These are phyloP conservation scores for Orgyia antiqua DNA, from an alignment of 2,888 invertebrate genomes.

Conservation along the genomic window DNA sequence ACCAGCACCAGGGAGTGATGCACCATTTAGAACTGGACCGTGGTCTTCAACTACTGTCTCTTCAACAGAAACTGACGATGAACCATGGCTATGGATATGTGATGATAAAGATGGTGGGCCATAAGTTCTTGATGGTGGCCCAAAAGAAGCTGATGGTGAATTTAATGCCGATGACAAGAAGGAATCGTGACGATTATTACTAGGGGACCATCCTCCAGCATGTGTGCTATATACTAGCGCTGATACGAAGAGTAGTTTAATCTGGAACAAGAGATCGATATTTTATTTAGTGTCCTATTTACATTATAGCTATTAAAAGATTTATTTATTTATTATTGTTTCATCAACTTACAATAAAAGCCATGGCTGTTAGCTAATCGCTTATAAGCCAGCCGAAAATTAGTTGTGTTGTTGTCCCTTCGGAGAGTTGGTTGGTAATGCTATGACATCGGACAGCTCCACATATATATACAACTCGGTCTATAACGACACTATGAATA, in stretches of 20 bases:
- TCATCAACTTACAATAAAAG: conserved; percentile 66
- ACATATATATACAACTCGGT: conserved; percentile 70
- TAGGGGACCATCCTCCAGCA: conserved; percentile 46
- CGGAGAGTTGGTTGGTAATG: conserved; percentile 61
- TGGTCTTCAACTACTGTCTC: conserved; percentile 29
- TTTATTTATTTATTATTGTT: conserved; percentile 10
- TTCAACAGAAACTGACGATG: conserved; percentile 10
- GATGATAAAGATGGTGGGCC: conserved; percentile 27
- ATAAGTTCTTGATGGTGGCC: conserved; percentile 52
- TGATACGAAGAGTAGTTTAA: conserved; percentile 53
- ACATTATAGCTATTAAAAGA: neutral
- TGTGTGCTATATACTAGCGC: conserved; percentile 52
- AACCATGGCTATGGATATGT: neutral
- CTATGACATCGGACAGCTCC: conserved; percentile 45
- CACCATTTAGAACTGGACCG: conserved; percentile 15
- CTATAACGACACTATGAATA: conserved; percentile 54
- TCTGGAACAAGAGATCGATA: conserved; percentile 47
- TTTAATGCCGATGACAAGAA: conserved; percentile 49
- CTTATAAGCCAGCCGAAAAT: conserved; percentile 60
- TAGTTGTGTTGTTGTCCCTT: conserved; percentile 56
- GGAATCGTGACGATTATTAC: conserved; percentile 43
- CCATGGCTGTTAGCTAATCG: conserved; percentile 77
- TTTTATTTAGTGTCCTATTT: conserved; percentile 7
- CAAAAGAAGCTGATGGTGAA: conserved; percentile 60
- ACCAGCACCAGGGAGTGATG: conserved; percentile 18